Evolutionary conservation across 2,888 invertebrate genomes (phyloP).

Genomic region (Gandaritis pyraliata): DNA sequence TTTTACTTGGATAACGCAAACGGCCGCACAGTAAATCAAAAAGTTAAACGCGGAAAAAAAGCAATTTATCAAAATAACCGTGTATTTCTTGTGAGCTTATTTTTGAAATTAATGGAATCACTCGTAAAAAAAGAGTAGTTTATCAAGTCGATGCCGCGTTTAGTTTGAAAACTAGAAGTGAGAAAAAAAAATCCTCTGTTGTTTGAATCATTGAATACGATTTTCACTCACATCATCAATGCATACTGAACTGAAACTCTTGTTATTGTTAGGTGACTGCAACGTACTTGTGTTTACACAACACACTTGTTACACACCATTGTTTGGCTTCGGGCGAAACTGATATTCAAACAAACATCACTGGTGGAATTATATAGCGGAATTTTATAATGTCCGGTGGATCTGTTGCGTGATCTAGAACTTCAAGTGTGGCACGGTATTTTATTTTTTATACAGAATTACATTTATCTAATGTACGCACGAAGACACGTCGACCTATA

Average conservation of each 20-base stretch:
- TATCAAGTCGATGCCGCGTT: no score
- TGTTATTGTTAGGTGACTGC: slow-evolving; percentile 56
- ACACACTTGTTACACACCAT: slow-evolving; percentile 63
- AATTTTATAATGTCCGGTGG: slow-evolving; percentile 71
- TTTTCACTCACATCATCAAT: slow-evolving; percentile 13
- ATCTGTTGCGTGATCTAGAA: slow-evolving; percentile 53
- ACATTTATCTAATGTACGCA: no score
- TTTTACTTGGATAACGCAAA: not conserved
- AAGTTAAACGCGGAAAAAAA: not conserved
- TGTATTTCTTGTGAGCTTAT: not conserved
- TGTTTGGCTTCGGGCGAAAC: slow-evolving; percentile 61
- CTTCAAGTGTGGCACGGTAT: slow-evolving; percentile 29
- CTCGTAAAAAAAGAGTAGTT: no score
- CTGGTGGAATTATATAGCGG: slow-evolving; percentile 53
- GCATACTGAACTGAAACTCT: slow-evolving; percentile 20
- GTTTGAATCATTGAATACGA: slow-evolving; percentile 8
- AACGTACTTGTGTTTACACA: slow-evolving; percentile 66
- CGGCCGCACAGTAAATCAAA: not conserved
- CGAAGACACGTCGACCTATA: no score
- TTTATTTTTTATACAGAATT: not conserved
- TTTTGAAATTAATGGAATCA: no score
- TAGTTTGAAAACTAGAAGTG: no score
- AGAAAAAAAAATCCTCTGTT: no score
- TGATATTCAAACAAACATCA: slow-evolving; percentile 58
- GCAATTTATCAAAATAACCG: not conserved